Evolutionary conservation across 35 echinoderm and acorn worm genomes (phyloP), one percentile per base, ranked within the genome.

Genomic region (Lytechinus variegatus): DNA sequence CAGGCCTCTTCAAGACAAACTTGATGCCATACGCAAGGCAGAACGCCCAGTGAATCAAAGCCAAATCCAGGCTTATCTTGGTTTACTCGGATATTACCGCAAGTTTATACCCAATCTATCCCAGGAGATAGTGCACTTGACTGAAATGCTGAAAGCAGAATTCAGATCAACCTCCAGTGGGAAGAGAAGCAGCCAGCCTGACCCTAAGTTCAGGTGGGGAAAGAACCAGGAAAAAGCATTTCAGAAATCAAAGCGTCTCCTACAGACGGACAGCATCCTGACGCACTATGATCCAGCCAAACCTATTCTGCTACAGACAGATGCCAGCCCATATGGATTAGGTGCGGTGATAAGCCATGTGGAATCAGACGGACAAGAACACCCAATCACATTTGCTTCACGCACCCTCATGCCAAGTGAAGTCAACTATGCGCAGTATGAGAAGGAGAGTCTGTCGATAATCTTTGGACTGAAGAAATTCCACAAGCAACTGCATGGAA

Each of bases 61-160:
- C 8, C 86, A 99, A 91, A 28, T 96, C 87, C 93, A 94, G 86
- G 94, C 98, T 5, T 96, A 94, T 27, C 72, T 98, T 24, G 97
- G 96, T 13, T 54, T 95, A 4, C 16, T 97, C 9, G 95, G 95
- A 21, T 97, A 97, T 56, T 97, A 97, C 61, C 14, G 94, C 28
- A 97, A 96, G 58, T 96, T 96, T 56, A 95, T 97, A 21, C 95
- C 93, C 10, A 94, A 95, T 72, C 24, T 96, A 29, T 86, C 95
- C 16, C 9, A 54, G 21, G 51, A 94, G 8, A 93, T 96, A 51
- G 95, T 14, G 8, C 97, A 96, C 27, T 27, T 98, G 27, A 6
- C 55, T 8, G 55, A 57, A 12, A 27, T 95, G 19, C 95, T 94
- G 54, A 87, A 95, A 91, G 92, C 88, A 56, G 92, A 97, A 60